Conservation (phyloP, 2,113 vertebrate genomes). For the Vulpes ferrilata region DNA sequence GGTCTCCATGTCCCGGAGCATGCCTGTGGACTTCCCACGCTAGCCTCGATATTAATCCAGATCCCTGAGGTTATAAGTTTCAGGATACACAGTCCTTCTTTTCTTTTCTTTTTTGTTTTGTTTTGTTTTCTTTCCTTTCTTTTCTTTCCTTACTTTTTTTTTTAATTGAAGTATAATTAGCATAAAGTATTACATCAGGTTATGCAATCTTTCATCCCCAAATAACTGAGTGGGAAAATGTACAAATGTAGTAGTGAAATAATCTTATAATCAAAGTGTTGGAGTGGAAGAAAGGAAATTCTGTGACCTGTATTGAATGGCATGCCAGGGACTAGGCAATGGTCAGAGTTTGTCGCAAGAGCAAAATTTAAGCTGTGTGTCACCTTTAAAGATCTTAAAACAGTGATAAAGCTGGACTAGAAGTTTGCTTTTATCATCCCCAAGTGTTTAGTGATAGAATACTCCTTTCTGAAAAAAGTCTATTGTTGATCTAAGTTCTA, state of each 20-base stretch:
- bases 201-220: not conserved
- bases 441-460: not conserved
- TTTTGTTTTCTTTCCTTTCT: no score
- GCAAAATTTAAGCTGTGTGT: not conserved
- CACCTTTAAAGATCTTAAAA: not conserved
- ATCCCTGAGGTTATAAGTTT: not conserved
- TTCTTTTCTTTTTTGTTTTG: no score
- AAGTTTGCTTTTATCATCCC: not conserved
- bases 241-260: not conserved
- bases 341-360: not conserved
- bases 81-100: not conserved
- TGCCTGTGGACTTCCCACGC: not conserved
- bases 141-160: not conserved
- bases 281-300: not conserved
- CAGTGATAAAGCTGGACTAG: not conserved
- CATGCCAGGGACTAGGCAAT: not conserved
- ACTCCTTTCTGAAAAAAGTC: not conserved
- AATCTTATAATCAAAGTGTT: not conserved
- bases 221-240: not conserved
- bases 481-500: conserved; percentile 4
- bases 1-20: no score
- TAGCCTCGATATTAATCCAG: not conserved
- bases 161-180: not conserved
- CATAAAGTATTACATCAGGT: not conserved
- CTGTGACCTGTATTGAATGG: not conserved